Evolutionary conservation across 1,140 invertebrate species (phyloP).

Genomic region (Oreohelix idahoensis): DNA sequence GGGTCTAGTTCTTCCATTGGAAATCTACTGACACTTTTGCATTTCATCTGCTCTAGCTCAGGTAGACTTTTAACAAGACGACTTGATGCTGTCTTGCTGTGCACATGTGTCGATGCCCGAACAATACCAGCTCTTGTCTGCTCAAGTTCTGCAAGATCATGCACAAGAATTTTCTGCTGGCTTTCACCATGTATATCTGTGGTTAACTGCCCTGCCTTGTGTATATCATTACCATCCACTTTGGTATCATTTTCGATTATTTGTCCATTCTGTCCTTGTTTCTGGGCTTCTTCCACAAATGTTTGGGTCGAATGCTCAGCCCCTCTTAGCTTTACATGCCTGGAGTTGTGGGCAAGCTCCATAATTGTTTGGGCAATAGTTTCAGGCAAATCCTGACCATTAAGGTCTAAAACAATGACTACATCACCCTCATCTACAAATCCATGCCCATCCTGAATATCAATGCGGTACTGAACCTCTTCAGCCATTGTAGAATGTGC

Average conservation of each 20-base stretch:
- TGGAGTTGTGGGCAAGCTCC: conserved; percentile 1
- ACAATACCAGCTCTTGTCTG: neutral
- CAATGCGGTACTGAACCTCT: conserved; percentile 7
- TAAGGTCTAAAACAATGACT: conserved; percentile 21
- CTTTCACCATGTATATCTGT: neutral
- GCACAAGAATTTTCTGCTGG: neutral
- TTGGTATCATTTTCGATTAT: neutral
- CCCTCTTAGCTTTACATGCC: neutral
- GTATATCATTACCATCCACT: neutral
- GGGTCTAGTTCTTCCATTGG: neutral
- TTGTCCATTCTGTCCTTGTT: neutral
- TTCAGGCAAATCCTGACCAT: conserved; percentile 34
- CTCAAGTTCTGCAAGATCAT: conserved; percentile 8
- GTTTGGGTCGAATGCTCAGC: neutral
- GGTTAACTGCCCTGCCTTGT: neutral
- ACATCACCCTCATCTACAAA: conserved; percentile 7
- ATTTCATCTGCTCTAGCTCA: neutral
- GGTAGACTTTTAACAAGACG: conserved; percentile 1
- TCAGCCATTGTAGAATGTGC: conserved; percentile 19
- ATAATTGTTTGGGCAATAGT: conserved; percentile 28
- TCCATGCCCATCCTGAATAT: conserved; percentile 15
- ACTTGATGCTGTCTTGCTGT: neutral
- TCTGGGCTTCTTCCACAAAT: conserved; percentile 23
- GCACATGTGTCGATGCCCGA: neutral
- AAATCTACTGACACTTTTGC: neutral